Conservation (phyloP, 2,888 invertebrate species). For the Agonopterix alstromeriana region DNA sequence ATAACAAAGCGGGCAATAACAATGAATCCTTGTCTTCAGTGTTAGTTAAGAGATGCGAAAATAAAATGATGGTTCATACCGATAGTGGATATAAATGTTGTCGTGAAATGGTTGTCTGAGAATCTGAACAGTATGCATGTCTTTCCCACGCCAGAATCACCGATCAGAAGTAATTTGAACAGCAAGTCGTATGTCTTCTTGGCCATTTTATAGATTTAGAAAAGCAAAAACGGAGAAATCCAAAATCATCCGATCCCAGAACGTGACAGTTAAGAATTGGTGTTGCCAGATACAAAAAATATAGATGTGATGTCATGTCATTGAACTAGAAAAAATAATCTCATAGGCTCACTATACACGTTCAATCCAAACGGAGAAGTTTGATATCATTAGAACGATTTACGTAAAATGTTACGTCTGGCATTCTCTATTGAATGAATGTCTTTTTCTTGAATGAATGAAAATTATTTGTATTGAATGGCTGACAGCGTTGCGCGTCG, state of each 20-base stretch:
- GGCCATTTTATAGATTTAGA: slow-evolving; percentile 81
- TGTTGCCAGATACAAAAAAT: slow-evolving; percentile 9
- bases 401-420: too few species aligned
- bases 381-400: too few species aligned
- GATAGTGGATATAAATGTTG: slow-evolving; percentile 96
- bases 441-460: too few species aligned
- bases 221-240: slow-evolving; percentile 27
- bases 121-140: slow-evolving; percentile 96
- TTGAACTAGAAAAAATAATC: slow-evolving; percentile 6
- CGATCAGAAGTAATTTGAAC: slow-evolving; percentile 94
- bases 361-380: too few species aligned
- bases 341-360: too few species aligned
- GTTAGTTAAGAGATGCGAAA: slow-evolving; percentile 4
- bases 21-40: background rate
- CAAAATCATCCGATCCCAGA: slow-evolving; percentile 31
- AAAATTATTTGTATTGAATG: too few species aligned
- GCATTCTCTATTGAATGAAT: too few species aligned
- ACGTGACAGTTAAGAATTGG: slow-evolving; percentile 13
- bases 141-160: slow-evolving; percentile 96
- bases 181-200: slow-evolving; percentile 96
- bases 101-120: slow-evolving; percentile 96
- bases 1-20: background rate
- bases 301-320: slow-evolving; percentile 5
- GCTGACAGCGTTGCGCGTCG: too few species aligned
- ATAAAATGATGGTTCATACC: slow-evolving; percentile 78